These are phyloP conservation scores for Tragopan temminckii DNA, from an alignment of 2,797 vertebrate species.

Conservation along the genomic window DNA sequence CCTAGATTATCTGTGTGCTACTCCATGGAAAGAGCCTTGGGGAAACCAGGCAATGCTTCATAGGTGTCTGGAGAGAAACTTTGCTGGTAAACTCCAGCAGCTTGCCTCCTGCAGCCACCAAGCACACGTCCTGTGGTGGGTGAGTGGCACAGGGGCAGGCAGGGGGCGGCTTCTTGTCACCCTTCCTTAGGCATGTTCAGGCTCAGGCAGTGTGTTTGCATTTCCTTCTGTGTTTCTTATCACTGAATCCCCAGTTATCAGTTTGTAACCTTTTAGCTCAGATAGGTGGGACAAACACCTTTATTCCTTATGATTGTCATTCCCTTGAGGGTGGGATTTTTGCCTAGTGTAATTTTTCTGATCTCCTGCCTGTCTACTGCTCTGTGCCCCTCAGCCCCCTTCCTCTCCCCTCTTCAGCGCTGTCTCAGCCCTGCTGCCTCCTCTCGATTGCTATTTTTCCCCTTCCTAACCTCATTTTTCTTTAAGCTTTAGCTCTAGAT, in stretches of 20 bases:
- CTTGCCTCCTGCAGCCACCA: accelerated
- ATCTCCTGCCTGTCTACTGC: neutral
- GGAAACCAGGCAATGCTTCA: neutral
- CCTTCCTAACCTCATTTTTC: neutral
- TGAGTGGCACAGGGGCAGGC: neutral
- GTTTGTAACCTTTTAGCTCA: neutral
- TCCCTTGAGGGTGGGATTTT: neutral
- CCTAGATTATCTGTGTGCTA: too few relatives aligned
- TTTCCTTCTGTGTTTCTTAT: neutral
- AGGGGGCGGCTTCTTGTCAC: too few relatives aligned
- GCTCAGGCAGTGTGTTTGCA: neutral
- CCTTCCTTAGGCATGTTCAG: too few relatives aligned
- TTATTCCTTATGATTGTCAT: neutral
- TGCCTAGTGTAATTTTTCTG: neutral
- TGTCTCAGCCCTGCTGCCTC: neutral
- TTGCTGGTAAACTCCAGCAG: neutral
- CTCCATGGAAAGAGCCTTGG: neutral
- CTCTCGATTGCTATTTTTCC: neutral
- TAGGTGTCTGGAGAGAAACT: neutral
- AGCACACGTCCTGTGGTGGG: too few relatives aligned
- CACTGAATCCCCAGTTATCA: neutral
- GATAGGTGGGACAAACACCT: neutral
- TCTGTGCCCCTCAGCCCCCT: neutral
- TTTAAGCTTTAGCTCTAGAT: neutral
- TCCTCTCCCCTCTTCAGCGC: neutral